Percentiles rank a stretch among this genome's conserved stretches.
Conservation (phyloP, 1,140 invertebrate species). For the Formica selysi region DNA sequence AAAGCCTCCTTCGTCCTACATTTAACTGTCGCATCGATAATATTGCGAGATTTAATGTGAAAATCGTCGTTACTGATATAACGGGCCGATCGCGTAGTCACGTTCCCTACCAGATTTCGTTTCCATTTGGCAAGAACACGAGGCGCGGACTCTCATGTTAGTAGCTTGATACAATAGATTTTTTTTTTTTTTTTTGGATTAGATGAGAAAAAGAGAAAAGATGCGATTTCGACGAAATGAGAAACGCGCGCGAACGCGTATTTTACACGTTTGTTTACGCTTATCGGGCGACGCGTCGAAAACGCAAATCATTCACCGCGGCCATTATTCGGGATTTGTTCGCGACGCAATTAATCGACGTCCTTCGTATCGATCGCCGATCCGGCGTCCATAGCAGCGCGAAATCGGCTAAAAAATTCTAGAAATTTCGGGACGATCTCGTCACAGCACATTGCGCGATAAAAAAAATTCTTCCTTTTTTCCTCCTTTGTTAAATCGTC, state of each 20-base stretch:
- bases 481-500: background rate
- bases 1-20: background rate
- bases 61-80: too few relatives aligned
- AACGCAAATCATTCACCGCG: background rate
- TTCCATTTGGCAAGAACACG: too few relatives aligned
- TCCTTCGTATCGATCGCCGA: slow-evolving; percentile 39
- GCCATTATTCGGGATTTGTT: slow-evolving; percentile 19
- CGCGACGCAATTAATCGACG: slow-evolving; percentile 41
- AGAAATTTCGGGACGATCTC: slow-evolving; percentile 10
- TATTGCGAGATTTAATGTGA: background rate
- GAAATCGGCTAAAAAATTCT: background rate
- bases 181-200: too few relatives aligned
- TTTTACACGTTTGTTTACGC: background rate
- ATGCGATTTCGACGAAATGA: background rate
- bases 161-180: too few relatives aligned
- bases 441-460: background rate
- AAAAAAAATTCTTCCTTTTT: background rate
- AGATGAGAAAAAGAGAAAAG: background rate
- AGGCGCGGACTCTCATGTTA: too few relatives aligned
- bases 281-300: background rate
- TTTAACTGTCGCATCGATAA: background rate
- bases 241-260: background rate
- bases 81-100: too few relatives aligned
- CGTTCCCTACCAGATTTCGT: too few relatives aligned
- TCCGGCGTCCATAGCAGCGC: background rate